Evolutionary conservation across 2,113 vertebrate genomes (phyloP).

Genomic region (Bambusicola thoracicus): DNA sequence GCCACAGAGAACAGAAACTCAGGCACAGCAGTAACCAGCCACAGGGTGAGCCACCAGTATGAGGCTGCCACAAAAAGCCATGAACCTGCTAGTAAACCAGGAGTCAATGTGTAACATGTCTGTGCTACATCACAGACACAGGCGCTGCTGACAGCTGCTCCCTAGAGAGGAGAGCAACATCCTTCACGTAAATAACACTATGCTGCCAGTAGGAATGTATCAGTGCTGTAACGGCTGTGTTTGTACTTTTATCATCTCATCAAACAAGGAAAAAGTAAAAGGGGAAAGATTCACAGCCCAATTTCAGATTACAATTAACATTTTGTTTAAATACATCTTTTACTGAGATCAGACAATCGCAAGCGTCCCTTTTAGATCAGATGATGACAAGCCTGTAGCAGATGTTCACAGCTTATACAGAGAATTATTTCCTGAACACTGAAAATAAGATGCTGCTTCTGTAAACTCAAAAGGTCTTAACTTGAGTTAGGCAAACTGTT

Average conservation of each 20-base stretch:
- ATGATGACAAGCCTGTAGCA: background rate
- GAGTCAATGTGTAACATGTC: background rate
- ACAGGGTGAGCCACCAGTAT: slow-evolving; percentile 20
- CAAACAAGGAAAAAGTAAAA: background rate
- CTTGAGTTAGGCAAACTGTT: background rate
- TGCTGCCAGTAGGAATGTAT: background rate
- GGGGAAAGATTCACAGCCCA: background rate
- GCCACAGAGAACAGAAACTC: background rate
- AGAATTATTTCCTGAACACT: background rate
- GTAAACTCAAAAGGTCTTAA: background rate
- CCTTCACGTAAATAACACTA: background rate
- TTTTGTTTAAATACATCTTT: background rate
- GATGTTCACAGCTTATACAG: background rate
- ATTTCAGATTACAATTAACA: background rate
- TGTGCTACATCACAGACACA: background rate
- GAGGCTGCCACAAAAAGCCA: too few relatives aligned
- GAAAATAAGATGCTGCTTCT: background rate
- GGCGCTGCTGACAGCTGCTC: background rate
- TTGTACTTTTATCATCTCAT: background rate
- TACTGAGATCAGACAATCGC: background rate
- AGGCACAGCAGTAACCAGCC: background rate
- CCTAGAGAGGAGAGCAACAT: background rate
- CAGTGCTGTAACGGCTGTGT: background rate
- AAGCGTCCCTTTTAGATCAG: background rate
- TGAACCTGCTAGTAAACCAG: background rate